phyloP scores from a whole-genome alignment of 2,888 invertebrate species.

The Cotesia congregata region DNA sequence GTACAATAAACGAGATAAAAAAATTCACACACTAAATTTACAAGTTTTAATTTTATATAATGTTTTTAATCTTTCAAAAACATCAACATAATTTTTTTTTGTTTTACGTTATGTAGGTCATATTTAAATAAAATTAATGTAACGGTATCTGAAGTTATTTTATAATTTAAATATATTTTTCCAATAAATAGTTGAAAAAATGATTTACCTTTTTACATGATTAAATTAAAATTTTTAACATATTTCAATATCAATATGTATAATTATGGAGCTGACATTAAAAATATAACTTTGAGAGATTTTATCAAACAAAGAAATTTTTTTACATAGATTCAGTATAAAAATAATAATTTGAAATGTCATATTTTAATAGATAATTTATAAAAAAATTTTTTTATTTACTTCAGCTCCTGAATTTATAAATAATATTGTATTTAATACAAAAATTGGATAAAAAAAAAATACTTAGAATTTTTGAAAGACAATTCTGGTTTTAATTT shows the following conservation, averaged over 20 bases:
- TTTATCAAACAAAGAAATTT: not conserved
- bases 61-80: no score
- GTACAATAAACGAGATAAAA: not conserved
- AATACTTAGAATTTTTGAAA: not conserved
- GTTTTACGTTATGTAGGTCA: not conserved
- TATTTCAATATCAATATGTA: not conserved
- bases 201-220: not conserved
- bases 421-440: no score
- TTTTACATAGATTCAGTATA: not conserved
- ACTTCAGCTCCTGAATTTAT: no score
- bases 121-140: not conserved
- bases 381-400: no score
- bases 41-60: not conserved
- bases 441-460: no score
- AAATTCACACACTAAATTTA: not conserved
- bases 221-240: not conserved
- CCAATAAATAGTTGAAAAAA: not conserved
- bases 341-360: no score
- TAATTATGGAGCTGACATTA: not conserved
- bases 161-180: constrained; percentile 1
- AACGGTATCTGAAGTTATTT: not conserved
- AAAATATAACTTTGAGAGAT: not conserved
- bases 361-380: no score
- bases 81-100: not conserved
- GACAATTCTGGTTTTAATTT: not conserved